phyloP scores from a whole-genome alignment of 2,113 vertebrate species.

The Plotosus lineatus region DNA sequence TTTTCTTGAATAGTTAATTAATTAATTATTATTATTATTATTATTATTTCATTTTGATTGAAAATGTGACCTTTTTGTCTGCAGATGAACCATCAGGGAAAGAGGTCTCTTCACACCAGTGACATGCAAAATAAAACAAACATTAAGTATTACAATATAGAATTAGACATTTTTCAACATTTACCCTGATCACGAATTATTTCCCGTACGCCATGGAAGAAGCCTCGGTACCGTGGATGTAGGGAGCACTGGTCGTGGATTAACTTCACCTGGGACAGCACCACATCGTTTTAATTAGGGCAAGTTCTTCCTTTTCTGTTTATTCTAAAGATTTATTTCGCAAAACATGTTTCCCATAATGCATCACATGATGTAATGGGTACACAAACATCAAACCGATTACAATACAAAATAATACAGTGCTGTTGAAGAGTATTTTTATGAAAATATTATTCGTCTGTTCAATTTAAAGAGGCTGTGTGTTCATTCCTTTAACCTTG shows the following conservation, averaged over 20 bases:
- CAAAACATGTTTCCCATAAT: neutral
- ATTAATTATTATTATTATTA: neutral
- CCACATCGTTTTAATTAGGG: slow-evolving; percentile 16
- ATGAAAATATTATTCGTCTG: neutral
- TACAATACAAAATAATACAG: neutral
- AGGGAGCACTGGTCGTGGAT: slow-evolving; percentile 79
- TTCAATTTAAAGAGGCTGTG: neutral
- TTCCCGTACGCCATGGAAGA: slow-evolving; percentile 78
- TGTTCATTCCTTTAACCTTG: slow-evolving; percentile 63
- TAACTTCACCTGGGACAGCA: slow-evolving; percentile 73
- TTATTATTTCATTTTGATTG: neutral
- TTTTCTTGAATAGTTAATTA: too few species aligned
- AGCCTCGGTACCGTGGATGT: slow-evolving; percentile 74
- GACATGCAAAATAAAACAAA: neutral
- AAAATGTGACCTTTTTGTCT: neutral
- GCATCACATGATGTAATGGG: neutral
- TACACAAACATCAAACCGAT: neutral
- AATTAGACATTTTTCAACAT: neutral
- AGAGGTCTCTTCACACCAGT: neutral
- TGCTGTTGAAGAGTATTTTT: neutral
- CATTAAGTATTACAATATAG: neutral
- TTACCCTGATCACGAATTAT: slow-evolving; percentile 77
- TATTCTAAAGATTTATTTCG: neutral
- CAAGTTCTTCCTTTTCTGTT: neutral
- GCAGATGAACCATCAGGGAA: neutral